phyloP scores from a whole-genome alignment of 2,888 invertebrate genomes.

The Rhyacophila evoluta region DNA sequence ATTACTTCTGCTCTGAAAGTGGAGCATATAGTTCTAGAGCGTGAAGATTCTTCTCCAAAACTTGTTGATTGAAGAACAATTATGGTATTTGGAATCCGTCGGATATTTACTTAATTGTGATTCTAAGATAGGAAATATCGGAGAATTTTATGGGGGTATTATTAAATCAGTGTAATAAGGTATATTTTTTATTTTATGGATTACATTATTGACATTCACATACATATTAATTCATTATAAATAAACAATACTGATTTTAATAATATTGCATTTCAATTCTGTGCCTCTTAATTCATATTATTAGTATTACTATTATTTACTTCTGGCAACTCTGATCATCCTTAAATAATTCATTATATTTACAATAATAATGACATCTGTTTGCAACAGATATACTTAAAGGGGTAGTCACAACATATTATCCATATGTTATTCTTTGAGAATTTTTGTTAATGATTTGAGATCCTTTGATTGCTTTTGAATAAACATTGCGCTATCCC shows the following conservation, averaged over 20 bases:
- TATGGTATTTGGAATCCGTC: no score
- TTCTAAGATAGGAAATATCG: no score
- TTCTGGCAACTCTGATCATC: conserved; percentile 10
- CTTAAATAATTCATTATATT: background rate
- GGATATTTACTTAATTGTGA: no score
- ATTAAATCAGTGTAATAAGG: no score
- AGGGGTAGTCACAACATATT: background rate
- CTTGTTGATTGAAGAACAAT: no score
- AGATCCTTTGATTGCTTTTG: conserved; percentile 7
- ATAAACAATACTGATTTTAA: conserved; percentile 49
- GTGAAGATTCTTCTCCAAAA: no score
- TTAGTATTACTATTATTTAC: no score
- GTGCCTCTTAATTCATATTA: background rate
- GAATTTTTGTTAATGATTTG: conserved; percentile 7
- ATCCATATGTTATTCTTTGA: background rate
- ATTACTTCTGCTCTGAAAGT: no score
- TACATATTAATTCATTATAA: conserved; percentile 52
- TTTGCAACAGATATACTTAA: background rate
- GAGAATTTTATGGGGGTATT: no score
- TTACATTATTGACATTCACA: conserved; percentile 55
- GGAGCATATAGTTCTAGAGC: no score
- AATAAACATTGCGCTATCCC: background rate
- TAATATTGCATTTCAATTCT: conserved; percentile 41
- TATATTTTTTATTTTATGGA: conserved; percentile 47
- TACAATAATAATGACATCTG: background rate